phyloP scores from a whole-genome alignment of 1,140 invertebrate genomes.

The Drosophila athabasca region DNA sequence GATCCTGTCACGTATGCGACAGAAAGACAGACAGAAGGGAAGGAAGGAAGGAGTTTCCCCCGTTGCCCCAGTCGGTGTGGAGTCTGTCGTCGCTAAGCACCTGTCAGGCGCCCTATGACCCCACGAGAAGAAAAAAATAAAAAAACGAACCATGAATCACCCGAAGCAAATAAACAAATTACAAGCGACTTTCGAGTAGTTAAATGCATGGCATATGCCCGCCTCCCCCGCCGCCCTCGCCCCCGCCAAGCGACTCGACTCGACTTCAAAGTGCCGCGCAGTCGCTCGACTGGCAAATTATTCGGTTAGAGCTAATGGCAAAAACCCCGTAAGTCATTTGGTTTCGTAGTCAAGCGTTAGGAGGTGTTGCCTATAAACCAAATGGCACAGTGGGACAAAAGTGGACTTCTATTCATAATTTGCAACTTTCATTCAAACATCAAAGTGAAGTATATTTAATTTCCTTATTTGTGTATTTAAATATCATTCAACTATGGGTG shows the following conservation, averaged over 20 bases:
- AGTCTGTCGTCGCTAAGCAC: slow-evolving; percentile 18
- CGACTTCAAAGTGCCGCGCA: slow-evolving; percentile 37
- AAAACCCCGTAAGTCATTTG: slow-evolving; percentile 40
- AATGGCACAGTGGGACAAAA: neutral
- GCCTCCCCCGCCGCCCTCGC: too few species aligned
- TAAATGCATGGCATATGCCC: slow-evolving; percentile 9
- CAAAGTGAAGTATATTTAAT: too few species aligned
- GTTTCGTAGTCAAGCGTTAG: slow-evolving; percentile 3
- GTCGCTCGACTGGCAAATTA: slow-evolving; percentile 48
- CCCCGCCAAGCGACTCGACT: neutral
- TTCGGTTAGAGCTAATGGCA: slow-evolving; percentile 8
- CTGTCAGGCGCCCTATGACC: too few species aligned
- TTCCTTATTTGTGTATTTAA: too few species aligned
- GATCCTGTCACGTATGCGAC: slow-evolving; percentile 40
- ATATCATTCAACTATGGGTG: too few species aligned
- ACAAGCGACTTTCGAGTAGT: slow-evolving; percentile 28
- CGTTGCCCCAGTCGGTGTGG: neutral
- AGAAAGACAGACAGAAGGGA: neutral
- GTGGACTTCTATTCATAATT: too few species aligned
- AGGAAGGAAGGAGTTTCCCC: slow-evolving; percentile 3
- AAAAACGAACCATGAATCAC: slow-evolving; percentile 7
- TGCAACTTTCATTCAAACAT: too few species aligned
- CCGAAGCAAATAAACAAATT: slow-evolving; percentile 49
- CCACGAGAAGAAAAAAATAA: too few species aligned
- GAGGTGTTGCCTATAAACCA: slow-evolving; percentile 6